Evolutionary conservation across 2,797 vertebrate genomes (phyloP).

Genomic region (Microchirus variegatus): DNA sequence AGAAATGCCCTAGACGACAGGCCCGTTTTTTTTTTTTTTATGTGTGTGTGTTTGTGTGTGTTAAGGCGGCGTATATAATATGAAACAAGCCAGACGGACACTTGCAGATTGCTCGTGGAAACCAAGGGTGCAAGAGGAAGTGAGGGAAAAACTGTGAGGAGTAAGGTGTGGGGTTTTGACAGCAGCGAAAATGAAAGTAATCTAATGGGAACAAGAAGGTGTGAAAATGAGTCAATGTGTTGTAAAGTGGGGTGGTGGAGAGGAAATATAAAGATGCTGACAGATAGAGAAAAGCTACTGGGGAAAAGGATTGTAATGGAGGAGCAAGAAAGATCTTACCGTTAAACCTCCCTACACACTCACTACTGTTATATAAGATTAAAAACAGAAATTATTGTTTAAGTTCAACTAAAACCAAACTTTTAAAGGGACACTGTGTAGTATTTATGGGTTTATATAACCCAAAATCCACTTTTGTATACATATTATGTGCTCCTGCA

Average conservation of each 20-base stretch:
- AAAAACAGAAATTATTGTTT: too few species aligned
- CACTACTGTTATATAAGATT: too few species aligned
- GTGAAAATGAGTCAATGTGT: constrained; percentile 66
- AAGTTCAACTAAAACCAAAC: too few species aligned
- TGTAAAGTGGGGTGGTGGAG: constrained; percentile 43
- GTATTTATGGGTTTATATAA: too few species aligned
- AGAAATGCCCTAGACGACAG: constrained; percentile 52
- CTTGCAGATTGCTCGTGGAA: constrained; percentile 35
- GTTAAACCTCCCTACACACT: too few species aligned
- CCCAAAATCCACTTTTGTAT: too few species aligned
- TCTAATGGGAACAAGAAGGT: constrained; percentile 55
- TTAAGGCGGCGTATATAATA: constrained; percentile 17
- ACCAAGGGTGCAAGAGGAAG: constrained; percentile 46
- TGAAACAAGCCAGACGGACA: constrained; percentile 20
- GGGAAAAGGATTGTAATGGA: neutral
- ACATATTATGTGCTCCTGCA: too few species aligned
- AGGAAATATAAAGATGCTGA: constrained; percentile 15
- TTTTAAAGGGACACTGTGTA: too few species aligned
- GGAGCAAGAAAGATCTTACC: neutral
- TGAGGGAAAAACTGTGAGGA: constrained; percentile 41
- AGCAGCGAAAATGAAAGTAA: constrained; percentile 69
- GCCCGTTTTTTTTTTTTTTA: constrained; percentile 35
- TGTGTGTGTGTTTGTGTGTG: constrained; percentile 19
- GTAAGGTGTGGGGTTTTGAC: constrained; percentile 60
- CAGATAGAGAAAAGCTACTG: neutral